Evolutionary conservation across 2,113 vertebrate species (phyloP).

Genomic region (Lonchura striata): DNA sequence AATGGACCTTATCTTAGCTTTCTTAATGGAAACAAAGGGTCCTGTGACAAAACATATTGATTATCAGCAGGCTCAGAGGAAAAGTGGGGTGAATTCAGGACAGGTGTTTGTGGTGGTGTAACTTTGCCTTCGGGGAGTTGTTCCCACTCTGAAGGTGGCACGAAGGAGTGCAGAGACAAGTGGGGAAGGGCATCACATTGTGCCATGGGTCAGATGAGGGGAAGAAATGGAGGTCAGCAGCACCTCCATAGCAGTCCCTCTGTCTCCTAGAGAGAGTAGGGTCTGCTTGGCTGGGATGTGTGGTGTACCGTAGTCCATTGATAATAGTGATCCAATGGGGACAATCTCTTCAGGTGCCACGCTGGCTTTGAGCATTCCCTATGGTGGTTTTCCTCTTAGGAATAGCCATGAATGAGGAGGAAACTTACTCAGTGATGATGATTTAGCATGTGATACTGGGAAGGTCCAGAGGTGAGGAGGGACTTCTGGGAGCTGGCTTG

Average conservation of each 20-base stretch:
- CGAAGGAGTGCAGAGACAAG: neutral
- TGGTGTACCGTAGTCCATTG: neutral
- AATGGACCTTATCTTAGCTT: neutral
- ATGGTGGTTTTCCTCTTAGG: neutral
- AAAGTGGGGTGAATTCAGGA: neutral
- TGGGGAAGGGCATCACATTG: neutral
- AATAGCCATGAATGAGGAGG: neutral
- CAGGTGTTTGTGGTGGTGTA: neutral
- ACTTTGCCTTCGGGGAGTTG: neutral
- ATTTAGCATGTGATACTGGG: neutral
- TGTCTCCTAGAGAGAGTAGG: neutral
- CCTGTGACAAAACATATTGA: rapidly evolving
- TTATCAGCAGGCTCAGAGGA: neutral
- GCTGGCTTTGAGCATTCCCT: rapidly evolving
- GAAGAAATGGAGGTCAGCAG: neutral
- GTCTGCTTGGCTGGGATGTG: neutral
- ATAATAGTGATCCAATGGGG: neutral
- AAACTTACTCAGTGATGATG: rapidly evolving
- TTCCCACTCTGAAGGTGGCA: neutral
- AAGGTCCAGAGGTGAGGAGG: neutral
- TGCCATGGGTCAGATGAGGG: rapidly evolving
- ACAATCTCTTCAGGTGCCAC: neutral
- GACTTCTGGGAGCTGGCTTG: neutral
- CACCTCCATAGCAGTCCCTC: rapidly evolving
- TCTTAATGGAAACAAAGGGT: neutral